phyloP scores from a whole-genome alignment of 2,797 vertebrate genomes.

The Sebastes matsubarae region DNA sequence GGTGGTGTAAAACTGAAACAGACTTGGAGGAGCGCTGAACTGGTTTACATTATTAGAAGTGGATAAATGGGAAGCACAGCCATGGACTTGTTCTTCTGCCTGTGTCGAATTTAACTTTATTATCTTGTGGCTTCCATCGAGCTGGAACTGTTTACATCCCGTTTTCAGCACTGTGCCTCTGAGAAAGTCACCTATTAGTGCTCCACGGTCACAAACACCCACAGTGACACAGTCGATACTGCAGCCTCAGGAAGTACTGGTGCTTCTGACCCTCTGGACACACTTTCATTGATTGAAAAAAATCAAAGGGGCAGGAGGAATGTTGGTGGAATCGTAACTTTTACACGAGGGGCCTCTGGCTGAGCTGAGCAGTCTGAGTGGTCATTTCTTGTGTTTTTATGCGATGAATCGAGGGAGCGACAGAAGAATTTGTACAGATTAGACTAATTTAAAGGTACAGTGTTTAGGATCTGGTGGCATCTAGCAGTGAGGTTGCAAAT shows the following conservation, averaged over 20 bases:
- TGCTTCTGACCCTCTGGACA: background rate
- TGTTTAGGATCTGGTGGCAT: background rate
- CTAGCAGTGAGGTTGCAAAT: too few relatives aligned
- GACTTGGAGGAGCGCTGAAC: constrained; percentile 1
- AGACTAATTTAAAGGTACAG: background rate
- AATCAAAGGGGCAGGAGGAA: background rate
- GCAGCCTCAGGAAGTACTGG: background rate
- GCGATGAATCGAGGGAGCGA: background rate
- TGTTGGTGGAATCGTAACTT: background rate
- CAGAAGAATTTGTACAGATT: background rate
- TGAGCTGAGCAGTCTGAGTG: background rate
- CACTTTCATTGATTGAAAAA: background rate
- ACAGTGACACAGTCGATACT: background rate
- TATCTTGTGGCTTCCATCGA: constrained; percentile 48
- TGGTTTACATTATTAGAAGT: constrained; percentile 19
- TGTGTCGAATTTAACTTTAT: constrained; percentile 35
- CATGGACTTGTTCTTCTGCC: background rate
- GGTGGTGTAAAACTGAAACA: background rate
- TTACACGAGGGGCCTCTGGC: background rate
- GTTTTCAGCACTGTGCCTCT: constrained; percentile 25
- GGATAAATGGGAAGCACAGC: constrained; percentile 12
- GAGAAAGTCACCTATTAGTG: constrained; percentile 12
- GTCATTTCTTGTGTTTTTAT: background rate
- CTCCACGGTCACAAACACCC: background rate
- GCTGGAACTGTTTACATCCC: constrained; percentile 42